A percentile compares a stretch with the other conserved stretches of the same genome.
Evolutionary conservation across 2,113 vertebrate genomes (phyloP).

Genomic region (Alethe castanea): DNA sequence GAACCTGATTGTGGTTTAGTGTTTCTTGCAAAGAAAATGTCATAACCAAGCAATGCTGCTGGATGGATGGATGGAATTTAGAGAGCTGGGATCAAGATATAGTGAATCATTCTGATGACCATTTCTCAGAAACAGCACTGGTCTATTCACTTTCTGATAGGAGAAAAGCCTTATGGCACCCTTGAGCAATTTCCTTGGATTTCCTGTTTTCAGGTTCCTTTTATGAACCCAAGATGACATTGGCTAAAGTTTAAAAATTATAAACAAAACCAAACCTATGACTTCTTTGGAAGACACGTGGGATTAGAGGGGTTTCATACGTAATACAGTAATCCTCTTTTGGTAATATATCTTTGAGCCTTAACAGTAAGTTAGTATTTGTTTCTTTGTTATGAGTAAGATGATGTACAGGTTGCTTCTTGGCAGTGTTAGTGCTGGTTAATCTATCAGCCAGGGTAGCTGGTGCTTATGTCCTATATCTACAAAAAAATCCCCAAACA

Average conservation of each 20-base stretch:
- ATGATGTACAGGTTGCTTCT: not conserved
- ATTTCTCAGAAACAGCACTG: not conserved
- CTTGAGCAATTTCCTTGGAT: not conserved
- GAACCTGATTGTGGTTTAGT: not conserved
- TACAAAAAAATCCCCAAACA: not conserved
- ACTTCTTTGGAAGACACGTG: not conserved
- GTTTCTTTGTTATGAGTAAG: not conserved
- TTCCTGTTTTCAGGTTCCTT: conserved; percentile 3
- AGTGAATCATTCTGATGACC: not conserved
- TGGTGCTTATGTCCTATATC: not conserved
- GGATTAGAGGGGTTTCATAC: not conserved
- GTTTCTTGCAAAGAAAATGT: not conserved
- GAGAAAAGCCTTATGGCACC: not conserved
- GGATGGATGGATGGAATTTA: not conserved
- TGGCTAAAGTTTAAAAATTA: not conserved
- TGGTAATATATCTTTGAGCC: not conserved
- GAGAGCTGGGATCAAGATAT: not conserved
- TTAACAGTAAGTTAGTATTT: not conserved
- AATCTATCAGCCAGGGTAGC: not conserved
- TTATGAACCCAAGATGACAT: not conserved
- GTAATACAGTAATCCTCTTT: not conserved
- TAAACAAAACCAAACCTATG: not conserved
- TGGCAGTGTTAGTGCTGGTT: not conserved
- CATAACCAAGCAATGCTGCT: not conserved
- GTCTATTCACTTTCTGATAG: not conserved